Evolutionary conservation across 2,113 vertebrate species (phyloP).

Genomic region (Ceyx margarethae): DNA sequence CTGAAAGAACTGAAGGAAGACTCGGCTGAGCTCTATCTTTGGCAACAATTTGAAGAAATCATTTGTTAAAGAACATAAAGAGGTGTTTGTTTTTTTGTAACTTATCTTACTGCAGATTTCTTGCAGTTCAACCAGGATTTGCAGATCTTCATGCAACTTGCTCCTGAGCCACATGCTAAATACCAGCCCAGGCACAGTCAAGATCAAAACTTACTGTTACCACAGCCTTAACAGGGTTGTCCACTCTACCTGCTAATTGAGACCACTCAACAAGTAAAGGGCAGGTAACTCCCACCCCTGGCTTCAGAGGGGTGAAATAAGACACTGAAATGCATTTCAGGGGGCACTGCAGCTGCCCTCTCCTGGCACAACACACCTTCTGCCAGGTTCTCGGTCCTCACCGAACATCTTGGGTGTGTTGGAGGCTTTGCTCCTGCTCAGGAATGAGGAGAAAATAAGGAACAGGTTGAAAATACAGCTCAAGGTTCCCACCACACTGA

Average conservation of each 20-base stretch:
- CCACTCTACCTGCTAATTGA: neutral
- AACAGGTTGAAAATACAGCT: rapidly evolving
- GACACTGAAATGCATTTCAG: rapidly evolving
- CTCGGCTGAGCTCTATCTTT: rapidly evolving
- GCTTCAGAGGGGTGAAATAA: neutral
- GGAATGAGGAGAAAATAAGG: rapidly evolving
- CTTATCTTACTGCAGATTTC: neutral
- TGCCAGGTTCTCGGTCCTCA: neutral
- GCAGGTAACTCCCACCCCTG: rapidly evolving
- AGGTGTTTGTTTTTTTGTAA: neutral
- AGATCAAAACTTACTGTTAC: neutral
- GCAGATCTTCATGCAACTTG: neutral
- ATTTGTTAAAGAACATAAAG: neutral
- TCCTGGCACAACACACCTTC: neutral
- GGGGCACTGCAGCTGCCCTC: neutral
- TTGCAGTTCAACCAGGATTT: neutral
- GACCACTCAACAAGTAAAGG: rapidly evolving
- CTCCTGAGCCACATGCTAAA: neutral
- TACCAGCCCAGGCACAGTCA: rapidly evolving
- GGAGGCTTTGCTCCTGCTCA: neutral
- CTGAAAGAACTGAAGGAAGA: rapidly evolving
- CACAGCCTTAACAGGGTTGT: neutral
- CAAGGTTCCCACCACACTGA: neutral
- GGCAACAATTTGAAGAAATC: neutral
- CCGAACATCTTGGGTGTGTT: rapidly evolving